These are phyloP conservation scores for Vidua macroura DNA, from an alignment of 2,113 vertebrate genomes.

Conservation along the genomic window DNA sequence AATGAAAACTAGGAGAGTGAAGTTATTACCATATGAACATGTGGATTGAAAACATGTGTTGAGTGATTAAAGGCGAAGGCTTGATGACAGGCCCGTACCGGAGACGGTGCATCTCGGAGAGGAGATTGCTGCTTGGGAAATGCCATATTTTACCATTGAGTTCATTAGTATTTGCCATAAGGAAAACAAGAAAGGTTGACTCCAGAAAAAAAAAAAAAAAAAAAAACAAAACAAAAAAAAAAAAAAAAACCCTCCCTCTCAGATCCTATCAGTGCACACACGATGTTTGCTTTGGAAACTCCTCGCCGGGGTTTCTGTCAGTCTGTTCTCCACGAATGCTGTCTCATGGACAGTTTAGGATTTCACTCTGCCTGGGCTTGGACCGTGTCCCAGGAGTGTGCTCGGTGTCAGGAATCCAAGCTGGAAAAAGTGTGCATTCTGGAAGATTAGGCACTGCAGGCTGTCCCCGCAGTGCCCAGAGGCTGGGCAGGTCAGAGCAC, in stretches of 20 bases:
- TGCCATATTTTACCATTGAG: slow-evolving; percentile 49
- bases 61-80: slow-evolving; percentile 72
- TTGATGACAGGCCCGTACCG: slow-evolving; percentile 61
- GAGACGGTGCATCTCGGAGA: not conserved
- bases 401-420: slow-evolving; percentile 25
- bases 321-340: not conserved
- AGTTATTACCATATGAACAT: slow-evolving; percentile 71
- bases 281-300: slow-evolving; percentile 65
- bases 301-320: slow-evolving; percentile 28
- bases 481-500: not conserved
- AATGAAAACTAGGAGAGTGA: slow-evolving; percentile 38
- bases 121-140: slow-evolving; percentile 30
- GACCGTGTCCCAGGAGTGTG: not conserved
- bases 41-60: slow-evolving; percentile 82
- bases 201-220: not conserved
- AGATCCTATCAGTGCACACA: not conserved
- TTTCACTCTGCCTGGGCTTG: slow-evolving; percentile 45
- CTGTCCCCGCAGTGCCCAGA: rapidly evolving
- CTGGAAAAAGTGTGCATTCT: slow-evolving; percentile 23
- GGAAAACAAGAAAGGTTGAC: slow-evolving; percentile 36
- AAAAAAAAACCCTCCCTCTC: not conserved
- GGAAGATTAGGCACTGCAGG: not conserved
- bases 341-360: slow-evolving; percentile 42
- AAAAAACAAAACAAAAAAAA: not conserved
- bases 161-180: slow-evolving; percentile 49